phyloP scores from a whole-genome alignment of 2,797 vertebrate genomes.

The Furcifer pardalis region DNA sequence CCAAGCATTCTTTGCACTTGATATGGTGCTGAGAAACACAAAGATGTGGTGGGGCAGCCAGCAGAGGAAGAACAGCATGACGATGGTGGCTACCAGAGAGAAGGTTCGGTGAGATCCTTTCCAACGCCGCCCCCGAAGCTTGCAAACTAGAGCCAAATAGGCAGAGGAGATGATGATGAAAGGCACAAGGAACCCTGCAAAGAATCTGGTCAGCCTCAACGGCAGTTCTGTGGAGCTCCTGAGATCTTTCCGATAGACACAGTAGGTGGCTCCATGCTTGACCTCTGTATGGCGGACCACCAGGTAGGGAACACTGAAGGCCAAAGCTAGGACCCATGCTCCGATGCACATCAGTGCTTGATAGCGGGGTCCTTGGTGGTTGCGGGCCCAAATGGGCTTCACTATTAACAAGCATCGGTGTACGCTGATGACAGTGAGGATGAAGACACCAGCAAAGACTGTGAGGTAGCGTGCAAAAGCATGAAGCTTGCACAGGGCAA shows the following conservation, averaged over 20 bases:
- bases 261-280: background rate
- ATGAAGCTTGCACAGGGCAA: slow-evolving; percentile 55
- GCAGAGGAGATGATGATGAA: slow-evolving; percentile 50
- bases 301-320: slow-evolving; percentile 28
- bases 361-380: slow-evolving; percentile 37
- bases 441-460: slow-evolving; percentile 54
- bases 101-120: slow-evolving; percentile 49
- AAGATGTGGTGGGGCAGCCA: slow-evolving; percentile 62
- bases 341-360: slow-evolving; percentile 13
- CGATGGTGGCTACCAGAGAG: slow-evolving; percentile 48
- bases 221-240: slow-evolving; percentile 15
- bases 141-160: slow-evolving; percentile 58
- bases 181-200: slow-evolving; percentile 10
- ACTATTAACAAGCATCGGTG: slow-evolving; percentile 57
- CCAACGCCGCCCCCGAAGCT: slow-evolving; percentile 35
- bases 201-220: slow-evolving; percentile 25
- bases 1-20: rapidly evolving
- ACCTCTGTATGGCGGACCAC: background rate
- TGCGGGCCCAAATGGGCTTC: slow-evolving; percentile 60
- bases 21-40: background rate
- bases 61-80: slow-evolving; percentile 60
- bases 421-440: slow-evolving; percentile 58
- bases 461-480: slow-evolving; percentile 38
- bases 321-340: slow-evolving; percentile 63
- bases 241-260: slow-evolving; percentile 8